phyloP scores from a whole-genome alignment of 92 coral and sea anemone species.

The Hydrozoanthus gracilis region DNA sequence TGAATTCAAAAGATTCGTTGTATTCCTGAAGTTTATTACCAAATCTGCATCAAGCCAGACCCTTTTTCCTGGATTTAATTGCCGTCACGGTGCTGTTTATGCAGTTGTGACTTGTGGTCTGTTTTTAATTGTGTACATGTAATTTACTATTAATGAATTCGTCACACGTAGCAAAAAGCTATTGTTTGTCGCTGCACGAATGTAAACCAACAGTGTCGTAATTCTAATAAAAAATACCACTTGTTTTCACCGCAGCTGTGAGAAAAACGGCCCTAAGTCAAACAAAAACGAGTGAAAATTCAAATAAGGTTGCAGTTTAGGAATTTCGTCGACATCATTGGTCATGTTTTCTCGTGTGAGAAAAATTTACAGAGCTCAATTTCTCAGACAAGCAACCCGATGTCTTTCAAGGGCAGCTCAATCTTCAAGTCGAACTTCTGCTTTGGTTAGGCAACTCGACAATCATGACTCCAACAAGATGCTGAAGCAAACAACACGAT shows the following conservation, averaged over 20 bases:
- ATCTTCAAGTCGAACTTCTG: background rate
- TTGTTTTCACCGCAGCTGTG: background rate
- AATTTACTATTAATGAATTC: too few species aligned
- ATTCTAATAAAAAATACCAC: too few species aligned
- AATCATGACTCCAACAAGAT: constrained; percentile 42
- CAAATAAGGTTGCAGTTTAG: background rate
- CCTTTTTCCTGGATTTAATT: too few species aligned
- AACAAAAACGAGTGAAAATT: background rate
- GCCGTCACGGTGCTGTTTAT: too few species aligned
- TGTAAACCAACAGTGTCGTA: too few species aligned
- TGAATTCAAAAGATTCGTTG: too few species aligned
- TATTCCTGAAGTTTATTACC: too few species aligned
- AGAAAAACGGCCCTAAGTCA: background rate
- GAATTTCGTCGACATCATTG: background rate
- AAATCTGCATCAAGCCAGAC: too few species aligned
- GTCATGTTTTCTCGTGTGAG: constrained; percentile 23
- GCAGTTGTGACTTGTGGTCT: too few species aligned
- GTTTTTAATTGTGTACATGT: too few species aligned
- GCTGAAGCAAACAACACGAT: constrained; percentile 31
- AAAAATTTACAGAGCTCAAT: constrained; percentile 6
- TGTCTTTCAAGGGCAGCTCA: background rate
- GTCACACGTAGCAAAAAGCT: too few species aligned
- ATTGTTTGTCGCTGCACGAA: too few species aligned
- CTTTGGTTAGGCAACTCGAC: constrained; percentile 39
- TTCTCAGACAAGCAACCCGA: constrained; percentile 25